A percentile compares a stretch with the other conserved stretches of the same genome.
These are phyloP conservation scores for Trididemnum clinides DNA, from an alignment of 23 tunicate genomes.

Conservation along the genomic window DNA sequence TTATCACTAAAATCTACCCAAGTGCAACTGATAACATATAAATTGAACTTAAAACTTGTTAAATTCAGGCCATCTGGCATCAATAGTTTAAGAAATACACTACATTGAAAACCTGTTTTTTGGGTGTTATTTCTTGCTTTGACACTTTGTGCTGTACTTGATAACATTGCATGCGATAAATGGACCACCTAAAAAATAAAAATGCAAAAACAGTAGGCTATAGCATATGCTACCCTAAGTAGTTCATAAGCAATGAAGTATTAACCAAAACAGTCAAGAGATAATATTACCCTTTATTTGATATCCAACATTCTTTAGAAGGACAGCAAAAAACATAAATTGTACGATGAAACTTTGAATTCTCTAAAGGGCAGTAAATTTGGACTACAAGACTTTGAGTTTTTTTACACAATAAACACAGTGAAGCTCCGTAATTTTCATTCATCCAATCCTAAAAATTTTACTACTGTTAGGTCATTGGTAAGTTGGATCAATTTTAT, in stretches of 20 bases:
- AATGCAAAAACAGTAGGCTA: neutral
- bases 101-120: neutral
- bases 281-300: neutral
- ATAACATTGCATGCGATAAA: neutral
- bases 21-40: too few relatives aligned
- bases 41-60: too few relatives aligned
- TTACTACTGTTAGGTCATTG: neutral
- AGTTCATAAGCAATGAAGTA: neutral
- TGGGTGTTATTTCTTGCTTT: neutral
- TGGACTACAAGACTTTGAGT: slow-evolving; percentile 16
- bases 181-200: neutral
- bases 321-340: slow-evolving; percentile 31
- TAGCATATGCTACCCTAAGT: neutral
- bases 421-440: neutral
- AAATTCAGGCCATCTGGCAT: neutral
- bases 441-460: neutral
- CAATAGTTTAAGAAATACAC: neutral
- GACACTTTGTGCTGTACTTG: neutral
- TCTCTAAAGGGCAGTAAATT: slow-evolving; percentile 34
- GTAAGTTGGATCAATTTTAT: neutral
- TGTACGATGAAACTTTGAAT: slow-evolving; percentile 28
- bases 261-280: neutral
- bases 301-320: slow-evolving; percentile 19
- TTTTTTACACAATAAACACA: neutral
- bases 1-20: too few relatives aligned